phyloP scores from a whole-genome alignment of 2,888 invertebrate species.

The Drosophila rellima region DNA sequence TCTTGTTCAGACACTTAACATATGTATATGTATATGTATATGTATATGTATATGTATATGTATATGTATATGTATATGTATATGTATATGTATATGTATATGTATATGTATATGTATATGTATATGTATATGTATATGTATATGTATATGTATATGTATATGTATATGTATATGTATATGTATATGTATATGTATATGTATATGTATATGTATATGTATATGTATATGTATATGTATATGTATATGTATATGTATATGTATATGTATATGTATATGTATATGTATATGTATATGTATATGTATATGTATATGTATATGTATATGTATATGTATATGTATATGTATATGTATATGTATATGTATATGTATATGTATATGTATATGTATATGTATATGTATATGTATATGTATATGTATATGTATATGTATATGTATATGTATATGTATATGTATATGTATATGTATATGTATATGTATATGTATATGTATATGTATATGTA shows the following conservation, averaged over 20 bases:
- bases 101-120: conserved; percentile 15
- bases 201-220: conserved; percentile 3
- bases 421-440: conserved; percentile 6
- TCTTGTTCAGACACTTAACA: conserved; percentile 9
- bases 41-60: conserved; percentile 33
- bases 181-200: conserved; percentile 12
- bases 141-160: conserved; percentile 1
- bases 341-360: conserved; percentile 8
- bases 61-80: conserved; percentile 8
- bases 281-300: conserved; percentile 4
- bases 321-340: conserved; percentile 3
- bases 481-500: conserved; percentile 11
- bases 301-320: conserved; percentile 4
- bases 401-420: conserved; percentile 5
- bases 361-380: conserved; percentile 10
- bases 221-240: conserved; percentile 1
- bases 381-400: conserved; percentile 11
- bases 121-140: conserved; percentile 5
- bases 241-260: conserved; percentile 5
- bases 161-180: conserved; percentile 5
- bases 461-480: conserved; percentile 11
- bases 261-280: conserved; percentile 8
- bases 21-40: conserved; percentile 29
- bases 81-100: conserved; percentile 29
- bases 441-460: conserved; percentile 16